Evolutionary conservation across 2,888 invertebrate species (phyloP), one percentile per base, ranked within the genome.

Genomic region (Trileptium ribeirensis): DNA sequence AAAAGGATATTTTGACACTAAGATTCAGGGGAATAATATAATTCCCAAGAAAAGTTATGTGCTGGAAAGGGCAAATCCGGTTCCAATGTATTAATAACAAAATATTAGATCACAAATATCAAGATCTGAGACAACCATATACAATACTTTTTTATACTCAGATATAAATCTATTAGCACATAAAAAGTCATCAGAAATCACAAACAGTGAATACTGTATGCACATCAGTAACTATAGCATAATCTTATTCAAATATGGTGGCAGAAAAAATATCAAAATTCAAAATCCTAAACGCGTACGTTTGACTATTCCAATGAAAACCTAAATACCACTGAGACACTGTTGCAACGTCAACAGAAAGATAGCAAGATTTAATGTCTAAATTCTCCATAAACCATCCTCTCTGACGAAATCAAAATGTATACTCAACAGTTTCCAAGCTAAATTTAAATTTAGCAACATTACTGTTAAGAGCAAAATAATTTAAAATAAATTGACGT

Each of bases 391-490:
- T 3, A 70, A 70, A 70, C 70, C 70, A 70, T 31, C 29, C 70
- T 19, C 8, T 8, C 70, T 70, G 70, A 19, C 8, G 36, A 70
- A 15, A 70, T 70, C 36, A 33, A 33, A 36, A 15, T 36, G 8
- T 36, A 70, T 15, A 8, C 29, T 70, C 70, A 3, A n/a, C 31
- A 3, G 33, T n/a, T 70, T 70, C 70, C 31, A 70, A n/a, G 29
- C 15, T 33, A 70, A 70, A 70, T 70, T 70, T 70, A 36, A 70
- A 70, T 36, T 70, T 70, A 70, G 70, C 70, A 70, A 70, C 70
- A n/a, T 19, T 19, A n/a, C 36, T n/a, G 31, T 70, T 70, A 29
- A 70, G 70, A 15, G 36, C 70, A 70, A 36, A 70, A n/a, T 8
- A 70, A 70, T 70, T 36, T n/a, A 70, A n/a, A 70, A 70, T 70